phyloP scores from a whole-genome alignment of 2,888 invertebrate species.

The Macaria liturata region DNA sequence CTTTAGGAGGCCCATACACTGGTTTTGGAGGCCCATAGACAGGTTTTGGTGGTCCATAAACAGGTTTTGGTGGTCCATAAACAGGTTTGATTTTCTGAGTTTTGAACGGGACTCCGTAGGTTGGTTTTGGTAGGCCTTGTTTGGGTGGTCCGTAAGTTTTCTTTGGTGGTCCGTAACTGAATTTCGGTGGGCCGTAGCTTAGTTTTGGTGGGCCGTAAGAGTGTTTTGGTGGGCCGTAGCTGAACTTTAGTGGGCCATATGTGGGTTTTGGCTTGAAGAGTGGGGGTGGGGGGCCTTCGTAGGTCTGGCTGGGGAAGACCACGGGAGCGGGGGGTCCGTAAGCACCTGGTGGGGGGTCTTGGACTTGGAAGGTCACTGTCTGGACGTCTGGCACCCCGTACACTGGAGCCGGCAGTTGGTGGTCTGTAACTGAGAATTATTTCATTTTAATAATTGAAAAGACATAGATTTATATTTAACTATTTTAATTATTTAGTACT shows the following conservation, averaged over 20 bases:
- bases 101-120: constrained; percentile 60
- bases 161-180: constrained; percentile 59
- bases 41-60: constrained; percentile 54
- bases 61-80: constrained; percentile 54
- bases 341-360: constrained; percentile 63
- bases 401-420: constrained; percentile 77
- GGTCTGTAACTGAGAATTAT: constrained; percentile 61
- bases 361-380: constrained; percentile 42
- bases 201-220: constrained; percentile 53
- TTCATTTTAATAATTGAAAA: background rate
- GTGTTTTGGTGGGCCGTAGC: constrained; percentile 58
- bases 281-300: constrained; percentile 81
- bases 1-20: constrained; percentile 62
- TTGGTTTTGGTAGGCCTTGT: constrained; percentile 56
- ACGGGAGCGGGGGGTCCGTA: constrained; percentile 80
- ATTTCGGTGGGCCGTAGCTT: constrained; percentile 66
- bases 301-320: constrained; percentile 61
- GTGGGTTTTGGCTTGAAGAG: constrained; percentile 64
- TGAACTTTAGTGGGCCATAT: constrained; percentile 71
- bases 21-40: constrained; percentile 70
- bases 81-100: constrained; percentile 55
- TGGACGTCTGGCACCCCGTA: constrained; percentile 83
- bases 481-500: no score
- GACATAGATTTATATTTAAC: no score
- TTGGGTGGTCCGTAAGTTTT: constrained; percentile 59